Evolutionary conservation across 2,797 vertebrate genomes (phyloP).

Genomic region (Rhinatrema bivittatum): DNA sequence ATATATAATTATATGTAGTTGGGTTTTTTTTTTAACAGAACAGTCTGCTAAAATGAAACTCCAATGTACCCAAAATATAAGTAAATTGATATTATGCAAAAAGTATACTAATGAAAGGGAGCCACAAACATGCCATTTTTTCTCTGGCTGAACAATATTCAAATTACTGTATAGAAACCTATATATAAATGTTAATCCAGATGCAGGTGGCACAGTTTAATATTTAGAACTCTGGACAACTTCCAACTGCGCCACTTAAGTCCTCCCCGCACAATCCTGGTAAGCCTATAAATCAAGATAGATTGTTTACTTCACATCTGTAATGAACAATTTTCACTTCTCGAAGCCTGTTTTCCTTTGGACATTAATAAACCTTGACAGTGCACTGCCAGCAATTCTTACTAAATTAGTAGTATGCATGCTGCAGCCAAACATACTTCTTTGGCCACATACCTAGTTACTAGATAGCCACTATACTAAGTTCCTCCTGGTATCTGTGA

Average conservation of each 20-base stretch:
- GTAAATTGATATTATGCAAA: too few species aligned
- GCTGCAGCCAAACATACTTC: constrained; percentile 9
- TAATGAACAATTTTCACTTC: background rate
- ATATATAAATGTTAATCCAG: constrained; percentile 7
- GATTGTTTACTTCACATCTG: constrained; percentile 17
- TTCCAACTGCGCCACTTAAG: constrained; percentile 14
- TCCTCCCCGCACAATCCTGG: constrained; percentile 10
- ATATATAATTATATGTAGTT: too few species aligned
- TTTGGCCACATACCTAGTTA: constrained; percentile 2
- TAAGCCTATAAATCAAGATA: constrained; percentile 19
- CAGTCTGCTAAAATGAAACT: too few species aligned
- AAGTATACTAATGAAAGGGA: background rate
- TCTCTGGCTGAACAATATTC: background rate
- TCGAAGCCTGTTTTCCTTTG: constrained; percentile 2
- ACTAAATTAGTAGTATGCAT: constrained; percentile 7
- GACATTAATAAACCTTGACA: constrained; percentile 13
- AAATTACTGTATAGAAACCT: background rate
- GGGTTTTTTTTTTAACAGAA: too few species aligned
- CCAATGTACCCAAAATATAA: too few species aligned
- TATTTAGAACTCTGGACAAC: constrained; percentile 16
- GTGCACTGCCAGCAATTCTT: constrained; percentile 17
- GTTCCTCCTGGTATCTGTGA: too few species aligned
- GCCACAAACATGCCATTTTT: background rate
- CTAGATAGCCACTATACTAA: background rate
- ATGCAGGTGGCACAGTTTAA: constrained; percentile 16